Percentiles rank a stretch among this genome's conserved stretches.
phyloP scores from a whole-genome alignment of 2,888 invertebrate genomes.

The Lobophora halterata region DNA sequence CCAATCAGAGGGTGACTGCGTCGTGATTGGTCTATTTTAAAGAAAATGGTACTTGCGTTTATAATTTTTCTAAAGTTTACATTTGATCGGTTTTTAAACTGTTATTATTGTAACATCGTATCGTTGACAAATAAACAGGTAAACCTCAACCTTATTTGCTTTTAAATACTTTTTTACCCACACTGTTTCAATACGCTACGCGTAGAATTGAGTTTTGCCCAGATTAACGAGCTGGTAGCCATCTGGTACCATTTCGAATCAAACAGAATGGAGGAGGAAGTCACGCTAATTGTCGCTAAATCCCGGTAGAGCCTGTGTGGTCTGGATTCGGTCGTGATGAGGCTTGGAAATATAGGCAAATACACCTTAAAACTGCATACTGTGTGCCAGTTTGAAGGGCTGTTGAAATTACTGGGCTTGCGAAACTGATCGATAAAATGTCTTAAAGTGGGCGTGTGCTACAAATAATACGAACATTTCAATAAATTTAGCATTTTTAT shows the following conservation, averaged over 20 bases:
- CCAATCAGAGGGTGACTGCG: too few species aligned
- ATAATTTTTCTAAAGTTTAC: too few species aligned
- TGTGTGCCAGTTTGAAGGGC: too few species aligned
- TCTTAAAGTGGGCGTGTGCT: conserved; percentile 8
- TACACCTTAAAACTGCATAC: too few species aligned
- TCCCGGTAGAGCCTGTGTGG: conserved; percentile 42
- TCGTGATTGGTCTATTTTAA: too few species aligned
- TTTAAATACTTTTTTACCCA: background rate
- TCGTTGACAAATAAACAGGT: too few species aligned
- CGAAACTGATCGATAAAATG: too few species aligned
- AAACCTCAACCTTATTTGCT: background rate
- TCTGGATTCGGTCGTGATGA: conserved; percentile 36
- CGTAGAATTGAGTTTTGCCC: conserved; percentile 45
- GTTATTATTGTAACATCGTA: too few species aligned
- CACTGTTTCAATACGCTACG: conserved; percentile 26
- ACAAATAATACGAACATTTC: conserved; percentile 43
- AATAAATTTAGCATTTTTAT: conserved; percentile 58
- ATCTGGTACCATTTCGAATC: conserved; percentile 43
- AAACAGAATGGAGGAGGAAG: conserved; percentile 47
- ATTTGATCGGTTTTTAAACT: too few species aligned
- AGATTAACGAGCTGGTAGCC: conserved; percentile 54
- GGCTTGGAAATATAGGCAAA: too few species aligned
- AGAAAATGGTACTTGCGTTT: too few species aligned
- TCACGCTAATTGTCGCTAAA: conserved; percentile 48
- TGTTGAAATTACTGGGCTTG: too few species aligned